Conservation (phyloP, 2,113 vertebrate species). For the Ia io region DNA sequence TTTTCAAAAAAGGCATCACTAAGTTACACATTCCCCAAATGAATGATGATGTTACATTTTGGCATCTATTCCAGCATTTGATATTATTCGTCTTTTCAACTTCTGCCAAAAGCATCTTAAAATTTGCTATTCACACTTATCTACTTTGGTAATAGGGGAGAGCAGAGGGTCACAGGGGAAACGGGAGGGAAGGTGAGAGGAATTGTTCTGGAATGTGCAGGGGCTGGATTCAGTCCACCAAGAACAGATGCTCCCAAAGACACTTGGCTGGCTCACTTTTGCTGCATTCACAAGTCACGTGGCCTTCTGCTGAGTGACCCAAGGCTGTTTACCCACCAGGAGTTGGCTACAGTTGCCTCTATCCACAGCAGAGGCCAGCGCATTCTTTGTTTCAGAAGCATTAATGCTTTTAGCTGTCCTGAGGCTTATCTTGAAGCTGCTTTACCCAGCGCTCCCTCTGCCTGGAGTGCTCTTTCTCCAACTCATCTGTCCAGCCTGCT, state of each 20-base stretch:
- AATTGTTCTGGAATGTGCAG: not conserved
- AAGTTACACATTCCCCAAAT: not conserved
- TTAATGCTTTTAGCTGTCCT: not conserved
- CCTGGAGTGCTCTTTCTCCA: not conserved
- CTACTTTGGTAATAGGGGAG: not conserved
- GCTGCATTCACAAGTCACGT: not conserved
- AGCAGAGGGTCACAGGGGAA: not conserved
- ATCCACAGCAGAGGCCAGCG: not conserved
- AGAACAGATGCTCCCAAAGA: not conserved
- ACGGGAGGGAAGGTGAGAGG: not conserved
- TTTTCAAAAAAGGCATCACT: conserved; percentile 29
- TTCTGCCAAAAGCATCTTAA: conserved; percentile 44
- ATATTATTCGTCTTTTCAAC: conserved; percentile 57
- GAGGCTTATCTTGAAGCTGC: not conserved
- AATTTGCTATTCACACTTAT: not conserved
- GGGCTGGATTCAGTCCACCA: not conserved
- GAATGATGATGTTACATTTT: conserved; percentile 40
- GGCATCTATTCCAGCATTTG: conserved; percentile 26
- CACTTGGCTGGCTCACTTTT: not conserved
- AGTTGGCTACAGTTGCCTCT: not conserved
- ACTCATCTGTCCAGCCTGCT: not conserved
- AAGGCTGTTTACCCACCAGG: not conserved
- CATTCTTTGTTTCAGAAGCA: not conserved
- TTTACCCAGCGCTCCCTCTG: not conserved
- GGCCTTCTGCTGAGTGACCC: not conserved